Conservation (phyloP, 1,140 invertebrate species). For the Aphidius gifuensis region DNA sequence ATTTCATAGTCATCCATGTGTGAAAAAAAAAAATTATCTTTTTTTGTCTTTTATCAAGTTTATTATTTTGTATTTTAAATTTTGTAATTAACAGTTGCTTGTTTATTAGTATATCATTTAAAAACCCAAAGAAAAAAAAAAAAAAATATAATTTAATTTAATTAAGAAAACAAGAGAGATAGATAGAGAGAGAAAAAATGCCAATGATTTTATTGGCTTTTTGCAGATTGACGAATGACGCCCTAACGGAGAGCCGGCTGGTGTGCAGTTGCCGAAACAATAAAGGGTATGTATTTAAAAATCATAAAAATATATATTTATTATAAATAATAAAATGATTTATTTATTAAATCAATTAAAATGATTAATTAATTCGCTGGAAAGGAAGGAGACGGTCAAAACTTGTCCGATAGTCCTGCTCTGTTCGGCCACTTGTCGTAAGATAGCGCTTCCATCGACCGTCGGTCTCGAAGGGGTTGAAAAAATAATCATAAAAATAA, state of each 20-base stretch:
- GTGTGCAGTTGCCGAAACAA: conserved; percentile 43
- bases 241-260: conserved; percentile 49
- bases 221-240: conserved; percentile 50
- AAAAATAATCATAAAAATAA: conserved; percentile 8
- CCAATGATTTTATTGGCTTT: neutral
- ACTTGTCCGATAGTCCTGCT: conserved; percentile 22
- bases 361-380: conserved; percentile 1
- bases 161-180: too few species aligned
- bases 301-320: neutral
- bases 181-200: neutral
- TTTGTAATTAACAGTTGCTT: too few species aligned
- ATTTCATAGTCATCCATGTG: too few species aligned
- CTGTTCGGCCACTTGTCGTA: conserved; percentile 19
- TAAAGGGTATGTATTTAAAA: conserved; percentile 37
- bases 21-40: too few species aligned
- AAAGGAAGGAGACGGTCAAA: conserved; percentile 22
- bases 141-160: too few species aligned
- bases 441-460: conserved; percentile 22
- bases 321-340: neutral
- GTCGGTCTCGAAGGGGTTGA: conserved; percentile 10
- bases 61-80: too few species aligned
- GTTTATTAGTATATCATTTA: too few species aligned
- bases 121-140: too few species aligned
- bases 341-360: neutral
- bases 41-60: too few species aligned